These are phyloP conservation scores for Melanaphis sacchari DNA, from an alignment of 1,140 invertebrate species.

Conservation along the genomic window DNA sequence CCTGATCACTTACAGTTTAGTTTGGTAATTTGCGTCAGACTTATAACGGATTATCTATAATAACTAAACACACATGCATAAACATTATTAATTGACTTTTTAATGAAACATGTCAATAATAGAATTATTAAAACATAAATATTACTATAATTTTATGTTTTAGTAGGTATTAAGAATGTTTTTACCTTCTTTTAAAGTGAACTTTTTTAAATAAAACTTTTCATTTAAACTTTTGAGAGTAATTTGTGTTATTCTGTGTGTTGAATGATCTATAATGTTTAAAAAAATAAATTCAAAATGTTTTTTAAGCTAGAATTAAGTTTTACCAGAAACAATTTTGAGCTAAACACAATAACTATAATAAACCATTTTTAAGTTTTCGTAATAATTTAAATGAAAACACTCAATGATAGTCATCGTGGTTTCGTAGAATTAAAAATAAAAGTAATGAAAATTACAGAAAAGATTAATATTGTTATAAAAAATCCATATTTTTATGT, in stretches of 20 bases:
- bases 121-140: background rate
- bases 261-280: background rate
- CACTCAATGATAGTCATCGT: background rate
- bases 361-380: background rate
- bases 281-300: background rate
- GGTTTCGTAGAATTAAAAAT: background rate
- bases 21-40: background rate
- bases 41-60: background rate
- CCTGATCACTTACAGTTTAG: background rate
- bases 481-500: background rate
- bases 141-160: background rate
- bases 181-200: background rate
- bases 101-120: background rate
- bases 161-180: background rate
- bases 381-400: background rate
- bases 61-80: background rate
- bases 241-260: background rate
- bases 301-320: background rate
- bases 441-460: background rate
- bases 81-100: background rate
- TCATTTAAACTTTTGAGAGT: background rate
- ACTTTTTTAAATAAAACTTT: background rate
- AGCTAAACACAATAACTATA: background rate
- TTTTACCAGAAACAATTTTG: background rate
- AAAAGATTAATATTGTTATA: background rate